Conservation (phyloP, 2,113 vertebrate species). For the Aleadryas rufinucha region DNA sequence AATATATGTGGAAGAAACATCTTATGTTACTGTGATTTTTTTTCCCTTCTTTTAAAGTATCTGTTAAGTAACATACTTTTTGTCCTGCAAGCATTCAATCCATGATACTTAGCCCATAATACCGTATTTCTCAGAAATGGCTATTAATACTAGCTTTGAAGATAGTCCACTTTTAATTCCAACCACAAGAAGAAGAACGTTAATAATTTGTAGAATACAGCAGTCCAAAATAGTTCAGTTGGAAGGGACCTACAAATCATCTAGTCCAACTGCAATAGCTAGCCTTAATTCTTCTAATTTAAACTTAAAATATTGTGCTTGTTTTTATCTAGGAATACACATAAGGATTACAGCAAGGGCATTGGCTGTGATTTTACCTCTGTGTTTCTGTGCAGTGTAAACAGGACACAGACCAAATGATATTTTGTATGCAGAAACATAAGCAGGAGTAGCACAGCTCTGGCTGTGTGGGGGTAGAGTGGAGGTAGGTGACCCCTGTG, state of each 20-base stretch:
- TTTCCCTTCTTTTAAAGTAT: neutral
- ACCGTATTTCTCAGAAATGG: neutral
- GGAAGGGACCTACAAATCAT: neutral
- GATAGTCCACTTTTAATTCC: neutral
- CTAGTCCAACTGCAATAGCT: neutral
- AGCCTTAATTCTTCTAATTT: neutral
- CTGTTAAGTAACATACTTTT: neutral
- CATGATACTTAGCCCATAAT: neutral
- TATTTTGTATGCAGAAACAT: neutral
- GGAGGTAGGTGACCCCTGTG: rapidly evolving
- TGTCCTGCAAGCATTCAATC: neutral
- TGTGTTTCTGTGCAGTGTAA: neutral
- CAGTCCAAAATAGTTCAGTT: neutral
- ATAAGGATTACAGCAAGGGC: neutral
- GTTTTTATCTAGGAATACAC: neutral
- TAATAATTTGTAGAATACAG: neutral
- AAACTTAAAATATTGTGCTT: neutral
- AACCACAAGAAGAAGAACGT: neutral
- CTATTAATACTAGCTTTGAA: neutral
- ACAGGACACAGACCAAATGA: neutral
- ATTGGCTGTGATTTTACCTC: neutral
- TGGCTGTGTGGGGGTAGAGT: neutral
- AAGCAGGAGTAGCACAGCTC: neutral
- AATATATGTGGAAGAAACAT: neutral
- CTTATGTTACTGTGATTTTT: neutral